phyloP scores from a whole-genome alignment of 2,113 vertebrate species.

The Gymnogyps californianus region DNA sequence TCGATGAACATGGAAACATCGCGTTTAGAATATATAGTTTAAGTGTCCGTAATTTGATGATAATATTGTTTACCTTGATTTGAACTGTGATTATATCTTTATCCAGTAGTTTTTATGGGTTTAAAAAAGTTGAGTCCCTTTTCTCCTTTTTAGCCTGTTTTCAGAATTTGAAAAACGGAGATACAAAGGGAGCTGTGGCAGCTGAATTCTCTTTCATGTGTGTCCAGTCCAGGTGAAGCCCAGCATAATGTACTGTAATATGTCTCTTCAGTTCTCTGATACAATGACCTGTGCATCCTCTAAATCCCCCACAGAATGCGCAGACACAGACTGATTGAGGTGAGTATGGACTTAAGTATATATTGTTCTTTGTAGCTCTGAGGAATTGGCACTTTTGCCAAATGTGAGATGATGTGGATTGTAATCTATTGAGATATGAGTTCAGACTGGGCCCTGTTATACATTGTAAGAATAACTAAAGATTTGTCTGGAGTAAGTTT shows the following conservation, averaged over 20 bases:
- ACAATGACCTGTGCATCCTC: slow-evolving; percentile 58
- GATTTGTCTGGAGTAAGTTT: slow-evolving; percentile 29
- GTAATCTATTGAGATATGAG: slow-evolving; percentile 36
- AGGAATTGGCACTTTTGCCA: slow-evolving; percentile 45
- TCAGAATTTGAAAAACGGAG: slow-evolving; percentile 54
- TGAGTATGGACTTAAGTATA: slow-evolving; percentile 46
- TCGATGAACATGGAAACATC: not conserved
- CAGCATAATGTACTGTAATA: slow-evolving; percentile 59
- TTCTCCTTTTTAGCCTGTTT: slow-evolving; percentile 52
- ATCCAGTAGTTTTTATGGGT: slow-evolving; percentile 1
- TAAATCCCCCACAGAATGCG: slow-evolving; percentile 55
- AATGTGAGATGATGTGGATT: slow-evolving; percentile 16
- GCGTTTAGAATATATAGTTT: not conserved
- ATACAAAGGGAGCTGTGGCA: slow-evolving; percentile 56
- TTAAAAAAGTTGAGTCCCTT: slow-evolving; percentile 41
- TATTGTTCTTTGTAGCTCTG: slow-evolving; percentile 53
- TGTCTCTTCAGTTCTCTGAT: slow-evolving; percentile 55
- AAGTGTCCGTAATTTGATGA: not conserved
- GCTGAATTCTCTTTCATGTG: slow-evolving; percentile 62
- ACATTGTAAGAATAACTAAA: slow-evolving; percentile 33
- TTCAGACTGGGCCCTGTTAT: not conserved
- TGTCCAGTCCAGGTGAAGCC: slow-evolving; percentile 57
- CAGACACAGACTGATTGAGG: slow-evolving; percentile 53
- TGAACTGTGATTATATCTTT: not conserved
- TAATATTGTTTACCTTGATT: slow-evolving; percentile 20